These are phyloP conservation scores for Rhodinocichla rosea DNA, from an alignment of 2,113 vertebrate species.

Conservation along the genomic window DNA sequence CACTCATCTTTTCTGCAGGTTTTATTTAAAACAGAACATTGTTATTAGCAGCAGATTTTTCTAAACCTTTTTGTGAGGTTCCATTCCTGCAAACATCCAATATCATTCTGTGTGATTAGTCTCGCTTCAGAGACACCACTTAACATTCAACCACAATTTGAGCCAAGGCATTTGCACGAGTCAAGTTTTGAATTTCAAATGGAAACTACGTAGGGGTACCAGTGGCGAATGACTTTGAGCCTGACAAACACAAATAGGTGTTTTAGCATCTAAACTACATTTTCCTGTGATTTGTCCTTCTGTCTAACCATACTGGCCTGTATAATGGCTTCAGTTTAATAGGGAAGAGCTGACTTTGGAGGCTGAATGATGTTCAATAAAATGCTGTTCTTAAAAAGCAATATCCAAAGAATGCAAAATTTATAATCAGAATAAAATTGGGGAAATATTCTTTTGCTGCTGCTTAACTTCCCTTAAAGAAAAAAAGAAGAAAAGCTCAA, in stretches of 20 bases:
- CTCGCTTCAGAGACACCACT: constrained; percentile 23
- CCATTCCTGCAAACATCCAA: constrained; percentile 5
- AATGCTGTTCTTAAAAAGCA: background rate
- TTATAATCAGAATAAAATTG: background rate
- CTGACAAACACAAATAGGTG: background rate
- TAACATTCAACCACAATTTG: background rate
- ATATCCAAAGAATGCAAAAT: background rate
- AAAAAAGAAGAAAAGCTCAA: background rate
- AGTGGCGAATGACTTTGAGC: background rate
- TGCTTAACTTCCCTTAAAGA: background rate
- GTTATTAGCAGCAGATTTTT: constrained; percentile 37
- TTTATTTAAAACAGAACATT: background rate
- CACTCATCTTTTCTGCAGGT: background rate
- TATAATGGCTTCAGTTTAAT: background rate
- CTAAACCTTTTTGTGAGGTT: constrained; percentile 17
- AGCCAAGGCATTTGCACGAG: constrained; percentile 45
- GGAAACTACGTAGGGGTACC: background rate
- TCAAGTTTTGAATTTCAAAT: constrained; percentile 35
- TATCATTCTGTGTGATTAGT: constrained; percentile 17
- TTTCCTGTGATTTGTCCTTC: background rate
- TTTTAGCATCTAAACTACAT: background rate
- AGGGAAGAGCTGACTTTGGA: background rate
- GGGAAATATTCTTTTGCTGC: background rate
- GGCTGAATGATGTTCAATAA: background rate
- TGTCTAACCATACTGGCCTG: background rate